These are phyloP conservation scores for Leptinotarsa undecemlineata DNA, from an alignment of 1,140 invertebrate species.

Conservation along the genomic window DNA sequence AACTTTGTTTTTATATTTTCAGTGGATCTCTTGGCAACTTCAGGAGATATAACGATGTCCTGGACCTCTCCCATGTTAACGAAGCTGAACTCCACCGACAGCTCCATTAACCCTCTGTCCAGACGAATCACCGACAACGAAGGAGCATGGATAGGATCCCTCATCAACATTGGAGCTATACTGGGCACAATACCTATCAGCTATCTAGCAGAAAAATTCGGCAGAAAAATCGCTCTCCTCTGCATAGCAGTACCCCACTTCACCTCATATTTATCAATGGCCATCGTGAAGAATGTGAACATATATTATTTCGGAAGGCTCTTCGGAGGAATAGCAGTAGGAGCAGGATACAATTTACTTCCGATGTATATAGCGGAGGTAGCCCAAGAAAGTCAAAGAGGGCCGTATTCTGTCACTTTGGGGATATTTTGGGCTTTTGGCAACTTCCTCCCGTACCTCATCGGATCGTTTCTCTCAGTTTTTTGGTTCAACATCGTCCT, in stretches of 20 bases:
- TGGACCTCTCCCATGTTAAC: slow-evolving; percentile 74
- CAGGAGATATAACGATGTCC: slow-evolving; percentile 43
- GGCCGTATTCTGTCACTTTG: slow-evolving; percentile 49
- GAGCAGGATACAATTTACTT: slow-evolving; percentile 65
- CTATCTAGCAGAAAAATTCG: slow-evolving; percentile 51
- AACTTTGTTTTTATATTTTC: not conserved
- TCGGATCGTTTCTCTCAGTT: slow-evolving; percentile 44
- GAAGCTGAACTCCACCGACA: slow-evolving; percentile 55
- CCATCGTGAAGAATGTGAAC: slow-evolving; percentile 57
- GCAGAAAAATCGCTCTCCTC: slow-evolving; percentile 55
- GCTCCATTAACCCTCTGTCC: slow-evolving; percentile 45
- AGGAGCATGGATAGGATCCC: slow-evolving; percentile 78
- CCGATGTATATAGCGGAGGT: slow-evolving; percentile 71
- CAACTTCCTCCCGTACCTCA: slow-evolving; percentile 38
- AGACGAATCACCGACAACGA: slow-evolving; percentile 57
- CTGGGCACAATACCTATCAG: slow-evolving; percentile 56
- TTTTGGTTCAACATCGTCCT: slow-evolving; percentile 58
- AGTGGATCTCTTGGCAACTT: slow-evolving; percentile 27
- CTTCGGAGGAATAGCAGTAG: slow-evolving; percentile 67
- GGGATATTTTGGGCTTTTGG: slow-evolving; percentile 39
- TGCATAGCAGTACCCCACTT: slow-evolving; percentile 61
- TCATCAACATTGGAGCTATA: slow-evolving; percentile 79
- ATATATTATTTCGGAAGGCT: slow-evolving; percentile 60
- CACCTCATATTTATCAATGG: slow-evolving; percentile 67
- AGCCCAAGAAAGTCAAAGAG: slow-evolving; percentile 67